Evolutionary conservation across 2,113 vertebrate genomes (phyloP).

Genomic region (Poicephalus gulielmi): DNA sequence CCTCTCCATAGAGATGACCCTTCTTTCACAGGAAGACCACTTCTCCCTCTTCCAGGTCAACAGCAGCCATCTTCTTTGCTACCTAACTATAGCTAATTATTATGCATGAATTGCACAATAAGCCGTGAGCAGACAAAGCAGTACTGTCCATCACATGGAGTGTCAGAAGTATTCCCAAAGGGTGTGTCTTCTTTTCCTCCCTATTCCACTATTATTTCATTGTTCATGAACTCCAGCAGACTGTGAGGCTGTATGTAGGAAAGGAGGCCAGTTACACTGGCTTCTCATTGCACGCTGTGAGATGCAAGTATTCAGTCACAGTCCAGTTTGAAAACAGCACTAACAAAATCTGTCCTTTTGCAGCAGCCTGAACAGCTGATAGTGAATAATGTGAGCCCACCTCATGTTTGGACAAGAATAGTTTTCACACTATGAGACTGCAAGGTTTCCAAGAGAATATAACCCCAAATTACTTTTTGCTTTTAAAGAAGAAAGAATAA

Average conservation of each 20-base stretch:
- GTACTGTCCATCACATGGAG: not conserved
- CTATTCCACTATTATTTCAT: not conserved
- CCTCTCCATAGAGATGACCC: not conserved
- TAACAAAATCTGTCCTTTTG: not conserved
- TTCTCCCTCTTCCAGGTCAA: not conserved
- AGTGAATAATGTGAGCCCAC: not conserved
- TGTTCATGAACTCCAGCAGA: not conserved
- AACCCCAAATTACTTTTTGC: not conserved
- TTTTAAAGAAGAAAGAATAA: not conserved
- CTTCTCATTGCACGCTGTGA: not conserved
- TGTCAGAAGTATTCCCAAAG: not conserved
- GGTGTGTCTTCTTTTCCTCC: not conserved
- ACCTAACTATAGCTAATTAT: not conserved
- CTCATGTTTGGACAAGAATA: not conserved
- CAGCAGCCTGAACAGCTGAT: not conserved
- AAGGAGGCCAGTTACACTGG: not conserved
- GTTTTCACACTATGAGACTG: not conserved
- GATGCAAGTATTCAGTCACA: not conserved
- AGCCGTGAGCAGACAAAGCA: not conserved
- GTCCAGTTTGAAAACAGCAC: not conserved
- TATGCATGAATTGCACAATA: not conserved
- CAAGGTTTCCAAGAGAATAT: not conserved
- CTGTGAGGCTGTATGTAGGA: not conserved
- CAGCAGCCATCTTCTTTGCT: not conserved
- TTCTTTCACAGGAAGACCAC: not conserved